phyloP scores from a whole-genome alignment of 2,797 vertebrate species.

The Anabas testudineus region DNA sequence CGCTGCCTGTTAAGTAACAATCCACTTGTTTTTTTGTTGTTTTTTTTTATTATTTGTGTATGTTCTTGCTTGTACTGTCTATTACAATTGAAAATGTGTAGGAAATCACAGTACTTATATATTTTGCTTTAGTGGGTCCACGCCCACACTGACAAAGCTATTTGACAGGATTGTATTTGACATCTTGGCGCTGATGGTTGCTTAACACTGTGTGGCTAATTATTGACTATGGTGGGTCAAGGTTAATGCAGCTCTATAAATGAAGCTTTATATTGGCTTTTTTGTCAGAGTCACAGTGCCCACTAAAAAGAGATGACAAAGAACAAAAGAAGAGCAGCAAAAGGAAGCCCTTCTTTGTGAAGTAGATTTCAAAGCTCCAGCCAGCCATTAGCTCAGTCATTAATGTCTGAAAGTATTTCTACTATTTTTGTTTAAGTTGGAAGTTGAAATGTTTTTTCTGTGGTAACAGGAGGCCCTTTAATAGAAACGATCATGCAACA shows the following conservation, averaged over 20 bases:
- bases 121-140: not conserved
- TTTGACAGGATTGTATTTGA: not conserved
- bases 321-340: conserved; percentile 15
- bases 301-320: conserved; percentile 12
- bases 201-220: conserved; percentile 1
- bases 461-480: not conserved
- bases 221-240: not conserved
- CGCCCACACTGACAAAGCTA: not conserved
- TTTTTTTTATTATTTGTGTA: not conserved
- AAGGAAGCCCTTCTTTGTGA: conserved; percentile 24
- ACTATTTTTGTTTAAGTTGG: conserved; percentile 1
- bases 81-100: not conserved
- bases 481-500: too few relatives aligned
- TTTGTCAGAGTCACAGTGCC: not conserved
- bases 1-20: not conserved
- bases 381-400: conserved; percentile 18
- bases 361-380: conserved; percentile 37
- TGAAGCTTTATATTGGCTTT: conserved; percentile 15
- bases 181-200: not conserved
- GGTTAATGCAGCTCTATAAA: conserved; percentile 10
- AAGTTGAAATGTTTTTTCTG: not conserved
- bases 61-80: not conserved
- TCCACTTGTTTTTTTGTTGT: not conserved
- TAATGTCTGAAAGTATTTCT: conserved; percentile 1
- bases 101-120: not conserved